phyloP scores from a whole-genome alignment of 2,113 vertebrate genomes.

The Poecile atricapillus region DNA sequence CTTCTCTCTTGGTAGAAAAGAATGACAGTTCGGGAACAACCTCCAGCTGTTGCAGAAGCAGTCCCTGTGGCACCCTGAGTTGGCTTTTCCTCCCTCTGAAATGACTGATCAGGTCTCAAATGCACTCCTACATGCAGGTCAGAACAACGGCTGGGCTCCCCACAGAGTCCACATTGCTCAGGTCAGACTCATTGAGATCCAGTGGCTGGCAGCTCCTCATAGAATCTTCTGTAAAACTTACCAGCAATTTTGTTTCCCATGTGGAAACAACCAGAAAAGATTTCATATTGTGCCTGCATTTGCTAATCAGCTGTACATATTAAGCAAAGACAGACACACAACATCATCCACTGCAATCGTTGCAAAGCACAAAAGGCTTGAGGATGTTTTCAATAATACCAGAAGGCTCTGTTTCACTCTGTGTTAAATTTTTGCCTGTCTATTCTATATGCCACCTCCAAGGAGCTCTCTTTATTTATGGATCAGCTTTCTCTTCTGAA shows the following conservation, averaged over 20 bases:
- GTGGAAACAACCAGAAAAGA: not conserved
- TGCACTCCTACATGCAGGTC: not conserved
- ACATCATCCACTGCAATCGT: not conserved
- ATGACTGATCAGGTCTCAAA: not conserved
- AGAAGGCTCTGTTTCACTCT: not conserved
- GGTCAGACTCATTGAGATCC: not conserved
- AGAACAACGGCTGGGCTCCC: not conserved
- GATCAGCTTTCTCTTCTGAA: constrained; percentile 14
- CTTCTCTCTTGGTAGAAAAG: not conserved
- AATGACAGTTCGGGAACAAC: not conserved
- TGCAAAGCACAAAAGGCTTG: not conserved
- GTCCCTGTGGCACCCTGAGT: not conserved
- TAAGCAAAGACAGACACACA: not conserved
- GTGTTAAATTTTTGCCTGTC: not conserved
- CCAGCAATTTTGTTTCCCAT: not conserved
- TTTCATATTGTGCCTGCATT: not conserved
- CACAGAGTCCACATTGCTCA: not conserved
- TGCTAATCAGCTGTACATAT: not conserved
- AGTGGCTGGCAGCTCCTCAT: not conserved
- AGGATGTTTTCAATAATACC: not conserved
- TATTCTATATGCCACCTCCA: not conserved
- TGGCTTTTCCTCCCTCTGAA: not conserved
- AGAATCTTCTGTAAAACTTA: not conserved
- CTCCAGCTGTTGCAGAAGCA: not conserved
- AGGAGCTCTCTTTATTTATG: constrained; percentile 10